Base-by-base conservation (phyloP, 2,888 invertebrate species). In the Caenorhabditis drosophilae region DNA sequence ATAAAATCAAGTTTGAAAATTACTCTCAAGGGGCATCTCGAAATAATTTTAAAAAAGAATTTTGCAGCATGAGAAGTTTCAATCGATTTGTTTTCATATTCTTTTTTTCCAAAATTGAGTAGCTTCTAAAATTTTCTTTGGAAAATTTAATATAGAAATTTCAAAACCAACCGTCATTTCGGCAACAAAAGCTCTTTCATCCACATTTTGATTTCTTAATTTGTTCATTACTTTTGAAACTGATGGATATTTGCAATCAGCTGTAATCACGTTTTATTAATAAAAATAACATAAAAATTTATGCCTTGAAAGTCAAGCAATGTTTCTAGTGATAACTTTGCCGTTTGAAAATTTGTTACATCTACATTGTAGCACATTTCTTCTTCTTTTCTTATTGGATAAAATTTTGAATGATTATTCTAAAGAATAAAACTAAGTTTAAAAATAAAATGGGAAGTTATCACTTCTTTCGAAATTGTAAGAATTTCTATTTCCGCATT, bases 171-270 rank as follows among this genome's bases (percentile, higher is more conserved):
- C 18, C 1, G 36, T 25, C 0, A 50, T 25, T 23, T 63, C 52
- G 16, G 16, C 27, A 6, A 56, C 55, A 20, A 27, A 58, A 2
- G 41, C 34, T 11, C 64, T 23, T 36, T 64, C 64, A 27, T 64
- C 64, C 4, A 64, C 55, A 9, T 55, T 51, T 15, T 47, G 38
- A 18, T 12, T 23, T 3, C 27, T 42, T 2, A 64, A 18, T 12
- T 38, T 36, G n/a, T 64, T 57, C 64, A 64, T 64, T 4, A 64
- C 64, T 26, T 41, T 53, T 0, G 64, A 57, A 7, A 64, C 64
- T 7, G 64, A 64, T 38, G 64, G 64, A 35, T 50, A 64, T 15
- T 50, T 31, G 11, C 27, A 25, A 12, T 49, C 22, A n/a, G n/a
- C n/a, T n/a, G n/a, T n/a, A n/a, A n/a, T n/a, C n/a, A n/a, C n/a